phyloP scores from a whole-genome alignment of 2,888 invertebrate species.

The Sympetrum striolatum region DNA sequence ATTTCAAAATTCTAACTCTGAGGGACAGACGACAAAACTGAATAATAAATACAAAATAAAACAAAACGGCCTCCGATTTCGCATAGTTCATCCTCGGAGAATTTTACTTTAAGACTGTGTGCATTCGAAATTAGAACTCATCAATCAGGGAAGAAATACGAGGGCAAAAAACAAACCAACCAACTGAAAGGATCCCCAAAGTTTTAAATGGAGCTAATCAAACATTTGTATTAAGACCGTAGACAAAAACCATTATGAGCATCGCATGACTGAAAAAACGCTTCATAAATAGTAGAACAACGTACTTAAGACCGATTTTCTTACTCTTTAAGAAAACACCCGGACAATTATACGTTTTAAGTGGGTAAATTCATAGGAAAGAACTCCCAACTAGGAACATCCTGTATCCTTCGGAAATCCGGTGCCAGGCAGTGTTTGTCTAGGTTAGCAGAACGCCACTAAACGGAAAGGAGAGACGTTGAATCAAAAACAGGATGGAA shows the following conservation, averaged over 20 bases:
- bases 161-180: neutral
- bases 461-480: neutral
- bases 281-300: neutral
- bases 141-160: neutral
- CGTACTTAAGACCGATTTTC: neutral
- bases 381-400: neutral
- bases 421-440: neutral
- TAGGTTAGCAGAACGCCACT: neutral
- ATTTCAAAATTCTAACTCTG: no score
- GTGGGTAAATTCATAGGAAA: neutral
- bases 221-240: neutral
- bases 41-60: no score
- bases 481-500: neutral
- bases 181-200: neutral
- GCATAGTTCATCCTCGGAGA: no score
- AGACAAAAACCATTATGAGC: neutral
- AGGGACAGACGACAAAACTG: no score
- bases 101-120: neutral
- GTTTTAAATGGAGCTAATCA: neutral
- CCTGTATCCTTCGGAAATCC: neutral
- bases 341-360: neutral
- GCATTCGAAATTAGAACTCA: neutral
- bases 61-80: no score
- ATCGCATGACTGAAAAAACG: neutral
- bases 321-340: neutral